Percentiles rank a stretch among this genome's conserved stretches.
phyloP scores from a whole-genome alignment of 2,113 vertebrate species.

The Tetrax tetrax region DNA sequence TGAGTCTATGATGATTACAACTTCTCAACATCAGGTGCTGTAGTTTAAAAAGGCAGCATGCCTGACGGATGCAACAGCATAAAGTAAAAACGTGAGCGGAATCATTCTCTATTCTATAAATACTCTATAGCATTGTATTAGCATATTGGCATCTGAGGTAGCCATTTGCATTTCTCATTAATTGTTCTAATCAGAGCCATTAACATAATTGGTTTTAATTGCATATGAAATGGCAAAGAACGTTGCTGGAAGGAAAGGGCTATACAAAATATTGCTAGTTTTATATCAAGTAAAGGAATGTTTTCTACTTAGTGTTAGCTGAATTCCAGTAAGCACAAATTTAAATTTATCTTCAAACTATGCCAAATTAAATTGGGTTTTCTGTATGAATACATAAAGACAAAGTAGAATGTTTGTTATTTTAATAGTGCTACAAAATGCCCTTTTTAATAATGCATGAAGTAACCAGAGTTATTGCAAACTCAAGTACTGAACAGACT shows the following conservation, averaged over 20 bases:
- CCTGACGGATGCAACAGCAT: not conserved
- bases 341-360: not conserved
- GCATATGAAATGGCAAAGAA: not conserved
- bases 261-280: not conserved
- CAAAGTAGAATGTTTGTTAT: not conserved
- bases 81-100: not conserved
- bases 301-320: not conserved
- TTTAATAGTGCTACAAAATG: not conserved
- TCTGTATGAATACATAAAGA: not conserved
- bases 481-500: not conserved
- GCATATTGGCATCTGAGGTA: not conserved
- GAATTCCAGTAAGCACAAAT: not conserved
- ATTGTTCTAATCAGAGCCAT: not conserved
- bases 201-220: not conserved
- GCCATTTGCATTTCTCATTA: not conserved
- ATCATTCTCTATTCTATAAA: not conserved
- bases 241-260: not conserved
- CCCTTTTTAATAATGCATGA: constrained; percentile 36
- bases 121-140: not conserved
- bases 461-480: constrained; percentile 20
- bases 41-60: not conserved
- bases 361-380: not conserved
- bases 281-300: not conserved
- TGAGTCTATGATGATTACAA: not conserved
- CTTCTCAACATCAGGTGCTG: not conserved